phyloP scores from a whole-genome alignment of 2,888 invertebrate species.

The Cheilosia pagana region DNA sequence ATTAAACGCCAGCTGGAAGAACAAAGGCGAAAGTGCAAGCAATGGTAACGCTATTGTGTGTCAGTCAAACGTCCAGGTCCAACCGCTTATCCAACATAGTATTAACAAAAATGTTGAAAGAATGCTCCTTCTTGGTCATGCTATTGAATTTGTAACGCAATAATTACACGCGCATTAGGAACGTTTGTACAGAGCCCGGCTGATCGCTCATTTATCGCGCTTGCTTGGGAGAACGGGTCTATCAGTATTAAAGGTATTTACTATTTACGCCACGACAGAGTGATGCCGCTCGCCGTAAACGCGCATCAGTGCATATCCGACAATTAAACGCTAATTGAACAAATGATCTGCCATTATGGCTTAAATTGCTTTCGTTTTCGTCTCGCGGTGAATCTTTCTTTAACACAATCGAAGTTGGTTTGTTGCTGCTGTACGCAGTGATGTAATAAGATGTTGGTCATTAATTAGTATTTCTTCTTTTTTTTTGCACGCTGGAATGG shows the following conservation, averaged over 20 bases:
- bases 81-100: neutral
- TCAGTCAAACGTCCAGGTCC: conserved; percentile 19
- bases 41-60: neutral
- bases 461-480: conserved; percentile 22
- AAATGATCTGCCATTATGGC: conserved; percentile 47
- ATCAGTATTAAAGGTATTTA: conserved; percentile 20
- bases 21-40: conserved; percentile 26
- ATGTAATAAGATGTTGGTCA: conserved; percentile 34
- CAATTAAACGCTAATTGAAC: conserved; percentile 70
- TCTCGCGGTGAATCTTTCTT: conserved; percentile 6
- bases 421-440: neutral
- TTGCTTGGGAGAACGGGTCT: conserved; percentile 10
- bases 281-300: conserved; percentile 5
- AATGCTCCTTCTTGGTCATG: conserved; percentile 21
- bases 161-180: conserved; percentile 27
- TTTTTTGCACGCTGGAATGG: conserved; percentile 25
- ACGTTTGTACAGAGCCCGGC: neutral
- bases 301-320: conserved; percentile 57
- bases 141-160: conserved; percentile 30
- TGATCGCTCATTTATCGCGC: conserved; percentile 23
- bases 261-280: neutral
- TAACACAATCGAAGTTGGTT: conserved; percentile 16
- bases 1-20: neutral
- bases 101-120: conserved; percentile 2
- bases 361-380: conserved; percentile 64